A percentile compares a stretch with the other conserved stretches of the same genome.
Conservation (phyloP, 2,113 vertebrate species). For the Megaleporinus macrocephalus region DNA sequence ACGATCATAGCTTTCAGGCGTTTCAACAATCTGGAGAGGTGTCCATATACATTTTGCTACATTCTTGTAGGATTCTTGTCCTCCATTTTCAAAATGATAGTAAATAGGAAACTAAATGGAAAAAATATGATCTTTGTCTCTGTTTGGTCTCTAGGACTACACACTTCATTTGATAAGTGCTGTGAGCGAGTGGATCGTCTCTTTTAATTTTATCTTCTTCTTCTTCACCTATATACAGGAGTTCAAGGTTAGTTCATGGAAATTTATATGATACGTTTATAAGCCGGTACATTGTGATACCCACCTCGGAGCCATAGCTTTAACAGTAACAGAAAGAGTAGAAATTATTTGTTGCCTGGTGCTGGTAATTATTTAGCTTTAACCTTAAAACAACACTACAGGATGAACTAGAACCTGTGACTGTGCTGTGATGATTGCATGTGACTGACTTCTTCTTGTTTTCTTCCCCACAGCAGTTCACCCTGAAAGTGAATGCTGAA, state of each 20-base stretch:
- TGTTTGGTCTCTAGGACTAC: constrained; percentile 69
- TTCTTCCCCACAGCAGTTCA: constrained; percentile 67
- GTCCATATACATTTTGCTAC: too few relatives aligned
- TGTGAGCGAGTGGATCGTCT: constrained; percentile 90
- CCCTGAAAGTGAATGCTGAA: constrained; percentile 60
- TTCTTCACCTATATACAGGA: constrained; percentile 93
- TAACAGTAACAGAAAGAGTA: background rate
- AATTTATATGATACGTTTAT: background rate
- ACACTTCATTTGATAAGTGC: constrained; percentile 81
- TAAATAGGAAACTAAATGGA: too few relatives aligned
- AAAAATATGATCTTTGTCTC: background rate
- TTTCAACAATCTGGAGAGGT: too few relatives aligned
- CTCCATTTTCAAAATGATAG: too few relatives aligned
- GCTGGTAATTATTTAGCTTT: background rate
- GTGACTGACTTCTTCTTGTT: constrained; percentile 6
- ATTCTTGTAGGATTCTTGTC: too few relatives aligned
- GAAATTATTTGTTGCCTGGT: background rate
- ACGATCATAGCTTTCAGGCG: too few relatives aligned
- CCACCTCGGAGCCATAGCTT: too few relatives aligned
- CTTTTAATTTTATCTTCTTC: constrained; percentile 92
- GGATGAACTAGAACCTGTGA: background rate
- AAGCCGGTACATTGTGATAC: too few relatives aligned
- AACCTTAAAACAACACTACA: background rate
- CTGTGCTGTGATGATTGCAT: background rate
- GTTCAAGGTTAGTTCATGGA: constrained; percentile 85